Evolutionary conservation across 2,797 vertebrate species (phyloP).

Genomic region (Xiphophorus birchmanni): DNA sequence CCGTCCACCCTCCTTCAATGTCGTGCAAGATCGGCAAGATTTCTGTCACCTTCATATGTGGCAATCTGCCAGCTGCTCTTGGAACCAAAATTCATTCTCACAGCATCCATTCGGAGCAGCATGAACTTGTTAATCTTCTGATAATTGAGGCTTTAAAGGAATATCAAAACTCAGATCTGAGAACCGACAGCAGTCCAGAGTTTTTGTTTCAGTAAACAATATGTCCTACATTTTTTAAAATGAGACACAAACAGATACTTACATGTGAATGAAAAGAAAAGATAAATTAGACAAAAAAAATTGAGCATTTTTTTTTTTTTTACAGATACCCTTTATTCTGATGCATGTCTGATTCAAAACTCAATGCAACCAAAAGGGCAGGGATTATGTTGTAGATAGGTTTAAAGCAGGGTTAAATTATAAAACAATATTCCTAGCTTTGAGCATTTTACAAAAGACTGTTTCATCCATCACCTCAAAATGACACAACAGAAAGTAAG

Average conservation of each 20-base stretch:
- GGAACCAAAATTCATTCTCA: conserved; percentile 81
- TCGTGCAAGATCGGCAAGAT: conserved; percentile 87
- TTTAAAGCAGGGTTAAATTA: background rate
- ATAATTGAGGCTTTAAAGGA: conserved; percentile 79
- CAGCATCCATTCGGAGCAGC: conserved; percentile 78
- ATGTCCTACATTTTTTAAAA: conserved; percentile 37
- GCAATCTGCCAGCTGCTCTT: conserved; percentile 80
- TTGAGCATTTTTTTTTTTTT: background rate
- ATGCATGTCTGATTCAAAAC: background rate
- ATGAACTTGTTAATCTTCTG: conserved; percentile 80
- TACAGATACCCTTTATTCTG: background rate
- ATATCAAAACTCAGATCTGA: conserved; percentile 64
- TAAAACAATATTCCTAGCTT: background rate
- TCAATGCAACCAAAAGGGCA: background rate
- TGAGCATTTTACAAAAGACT: background rate
- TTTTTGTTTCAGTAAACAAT: conserved; percentile 31
- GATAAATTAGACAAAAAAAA: background rate
- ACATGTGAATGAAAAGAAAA: conserved; percentile 18
- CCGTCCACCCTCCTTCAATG: conserved; percentile 76
- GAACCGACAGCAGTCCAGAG: conserved; percentile 17
- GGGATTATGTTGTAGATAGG: background rate
- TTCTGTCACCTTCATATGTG: conserved; percentile 87
- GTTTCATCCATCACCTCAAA: background rate
- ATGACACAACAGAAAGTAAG: background rate
- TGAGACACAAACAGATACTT: conserved; percentile 17